Evolutionary conservation across 2,797 vertebrate genomes (phyloP).

Genomic region (Meda fulgida): DNA sequence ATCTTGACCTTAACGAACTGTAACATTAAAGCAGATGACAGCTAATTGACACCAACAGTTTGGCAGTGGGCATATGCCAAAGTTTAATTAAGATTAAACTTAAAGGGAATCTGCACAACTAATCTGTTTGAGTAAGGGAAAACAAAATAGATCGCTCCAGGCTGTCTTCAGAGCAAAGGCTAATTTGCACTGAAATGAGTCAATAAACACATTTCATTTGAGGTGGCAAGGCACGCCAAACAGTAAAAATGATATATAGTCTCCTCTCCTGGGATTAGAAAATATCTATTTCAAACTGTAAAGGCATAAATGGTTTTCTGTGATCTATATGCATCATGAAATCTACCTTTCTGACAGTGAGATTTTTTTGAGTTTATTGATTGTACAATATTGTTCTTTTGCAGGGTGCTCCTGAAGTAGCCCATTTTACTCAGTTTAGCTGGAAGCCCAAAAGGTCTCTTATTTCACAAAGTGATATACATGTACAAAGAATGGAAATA

Average conservation of each 20-base stretch:
- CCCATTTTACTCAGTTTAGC: neutral
- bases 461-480: neutral
- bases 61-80: conserved; percentile 42
- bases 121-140: conserved; percentile 17
- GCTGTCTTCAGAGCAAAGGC: conserved; percentile 34
- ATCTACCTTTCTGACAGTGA: conserved; percentile 9
- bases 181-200: conserved; percentile 61
- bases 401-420: neutral
- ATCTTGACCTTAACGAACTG: conserved; percentile 25
- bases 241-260: conserved; percentile 20
- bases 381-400: neutral
- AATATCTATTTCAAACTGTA: conserved; percentile 8
- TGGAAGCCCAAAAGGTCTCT: neutral
- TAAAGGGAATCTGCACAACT: conserved; percentile 29
- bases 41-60: conserved; percentile 45
- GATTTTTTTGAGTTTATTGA: neutral
- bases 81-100: conserved; percentile 54
- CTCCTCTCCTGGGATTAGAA: conserved; percentile 15
- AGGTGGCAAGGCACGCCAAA: conserved; percentile 46
- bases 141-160: conserved; percentile 32
- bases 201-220: conserved; percentile 58
- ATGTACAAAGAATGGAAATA: neutral
- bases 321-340: neutral
- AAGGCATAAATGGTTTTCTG: neutral
- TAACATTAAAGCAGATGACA: conserved; percentile 30